A percentile compares a stretch with the other conserved stretches of the same genome.
These are phyloP conservation scores for Acanthis flammea DNA, from an alignment of 2,797 vertebrate genomes.

Conservation along the genomic window DNA sequence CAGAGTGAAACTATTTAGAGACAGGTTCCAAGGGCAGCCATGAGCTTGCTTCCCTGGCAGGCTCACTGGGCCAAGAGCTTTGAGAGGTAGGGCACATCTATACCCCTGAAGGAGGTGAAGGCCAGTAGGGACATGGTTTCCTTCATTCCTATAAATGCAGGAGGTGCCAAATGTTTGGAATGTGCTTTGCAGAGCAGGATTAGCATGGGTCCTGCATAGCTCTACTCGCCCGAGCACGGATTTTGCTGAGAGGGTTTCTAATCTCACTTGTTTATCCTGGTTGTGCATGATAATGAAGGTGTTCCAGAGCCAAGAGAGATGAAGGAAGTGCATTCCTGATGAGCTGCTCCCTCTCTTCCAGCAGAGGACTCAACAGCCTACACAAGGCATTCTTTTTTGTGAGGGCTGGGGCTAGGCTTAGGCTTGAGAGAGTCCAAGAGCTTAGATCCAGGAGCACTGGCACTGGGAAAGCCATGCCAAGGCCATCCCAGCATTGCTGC, in stretches of 20 bases:
- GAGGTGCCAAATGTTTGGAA: neutral
- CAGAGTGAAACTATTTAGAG: neutral
- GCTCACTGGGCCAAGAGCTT: neutral
- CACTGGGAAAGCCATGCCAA: neutral
- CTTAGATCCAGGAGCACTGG: neutral
- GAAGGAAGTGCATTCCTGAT: neutral
- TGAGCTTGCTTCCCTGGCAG: neutral
- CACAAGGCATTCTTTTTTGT: neutral
- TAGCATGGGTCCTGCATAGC: neutral
- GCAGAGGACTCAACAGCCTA: neutral
- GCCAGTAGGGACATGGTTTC: neutral
- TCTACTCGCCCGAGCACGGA: neutral
- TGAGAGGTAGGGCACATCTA: neutral
- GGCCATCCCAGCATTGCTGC: neutral
- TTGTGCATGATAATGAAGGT: neutral
- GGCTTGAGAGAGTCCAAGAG: neutral
- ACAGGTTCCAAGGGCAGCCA: neutral
- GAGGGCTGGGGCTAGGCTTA: neutral
- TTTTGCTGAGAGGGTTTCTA: neutral
- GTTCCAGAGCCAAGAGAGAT: neutral
- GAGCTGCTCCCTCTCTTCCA: neutral
- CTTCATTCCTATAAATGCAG: neutral
- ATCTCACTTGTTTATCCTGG: slow-evolving; percentile 13
- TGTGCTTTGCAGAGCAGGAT: neutral
- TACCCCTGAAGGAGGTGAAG: neutral